Evolutionary conservation across 2,888 invertebrate species (phyloP).

Genomic region (Mimachlamys varia): DNA sequence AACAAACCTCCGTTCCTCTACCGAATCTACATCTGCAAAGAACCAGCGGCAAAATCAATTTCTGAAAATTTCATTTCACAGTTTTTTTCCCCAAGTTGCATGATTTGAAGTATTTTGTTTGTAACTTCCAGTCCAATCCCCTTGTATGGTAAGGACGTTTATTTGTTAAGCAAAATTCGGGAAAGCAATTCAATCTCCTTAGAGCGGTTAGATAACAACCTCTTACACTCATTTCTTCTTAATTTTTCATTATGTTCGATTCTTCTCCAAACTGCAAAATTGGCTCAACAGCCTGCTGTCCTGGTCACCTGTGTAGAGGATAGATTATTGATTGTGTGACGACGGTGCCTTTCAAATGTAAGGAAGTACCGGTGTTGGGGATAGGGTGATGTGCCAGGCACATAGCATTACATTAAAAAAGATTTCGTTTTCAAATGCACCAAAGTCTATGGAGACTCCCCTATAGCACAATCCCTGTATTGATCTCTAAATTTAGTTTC

Average conservation of each 20-base stretch:
- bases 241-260: slow-evolving; percentile 36
- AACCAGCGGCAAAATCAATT: slow-evolving; percentile 34
- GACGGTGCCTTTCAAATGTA: background rate
- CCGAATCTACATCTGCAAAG: slow-evolving; percentile 33
- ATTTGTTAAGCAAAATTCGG: slow-evolving; percentile 28
- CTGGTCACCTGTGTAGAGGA: background rate
- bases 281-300: slow-evolving; percentile 20
- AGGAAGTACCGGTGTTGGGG: background rate
- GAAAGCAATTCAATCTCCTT: slow-evolving; percentile 28
- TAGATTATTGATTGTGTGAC: background rate
- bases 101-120: slow-evolving; percentile 36
- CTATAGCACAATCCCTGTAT: background rate
- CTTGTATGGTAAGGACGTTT: slow-evolving; percentile 16
- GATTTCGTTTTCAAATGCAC: slow-evolving; percentile 31
- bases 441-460: slow-evolving; percentile 15
- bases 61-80: slow-evolving; percentile 34
- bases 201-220: slow-evolving; percentile 3
- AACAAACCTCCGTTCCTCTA: background rate
- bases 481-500: slow-evolving; percentile 29
- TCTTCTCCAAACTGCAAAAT: slow-evolving; percentile 30
- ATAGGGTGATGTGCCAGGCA: background rate
- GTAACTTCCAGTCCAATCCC: background rate
- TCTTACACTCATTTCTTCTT: slow-evolving; percentile 26
- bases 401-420: slow-evolving; percentile 34
- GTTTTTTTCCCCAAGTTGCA: slow-evolving; percentile 15